Conservation (phyloP, 2,113 vertebrate species). For the Pelecanus crispus region DNA sequence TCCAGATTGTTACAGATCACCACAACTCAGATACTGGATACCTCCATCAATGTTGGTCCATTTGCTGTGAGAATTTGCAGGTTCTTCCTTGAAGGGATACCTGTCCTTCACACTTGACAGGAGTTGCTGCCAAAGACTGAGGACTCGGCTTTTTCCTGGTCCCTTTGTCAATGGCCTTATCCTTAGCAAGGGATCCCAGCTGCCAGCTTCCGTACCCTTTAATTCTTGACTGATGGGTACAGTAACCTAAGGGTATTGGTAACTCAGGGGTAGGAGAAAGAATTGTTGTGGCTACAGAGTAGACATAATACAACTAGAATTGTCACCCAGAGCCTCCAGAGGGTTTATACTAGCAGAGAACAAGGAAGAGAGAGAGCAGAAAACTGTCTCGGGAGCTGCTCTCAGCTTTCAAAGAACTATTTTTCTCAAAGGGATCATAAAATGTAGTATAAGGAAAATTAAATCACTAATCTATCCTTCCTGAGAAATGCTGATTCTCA, state of each 20-base stretch:
- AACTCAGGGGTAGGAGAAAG: not conserved
- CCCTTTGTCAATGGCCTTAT: not conserved
- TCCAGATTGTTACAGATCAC: not conserved
- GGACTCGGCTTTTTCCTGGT: not conserved
- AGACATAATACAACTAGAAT: not conserved
- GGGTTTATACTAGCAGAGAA: not conserved
- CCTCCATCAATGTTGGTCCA: not conserved
- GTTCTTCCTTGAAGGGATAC: not conserved
- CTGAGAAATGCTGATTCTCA: not conserved
- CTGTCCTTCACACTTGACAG: not conserved
- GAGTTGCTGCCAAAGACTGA: not conserved
- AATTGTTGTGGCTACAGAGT: not conserved
- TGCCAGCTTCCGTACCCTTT: not conserved
- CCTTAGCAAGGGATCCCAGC: not conserved
- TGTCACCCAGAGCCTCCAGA: not conserved
- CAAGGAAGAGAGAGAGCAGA: not conserved
- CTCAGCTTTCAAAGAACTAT: not conserved
- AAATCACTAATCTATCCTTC: not conserved
- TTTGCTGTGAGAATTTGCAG: not conserved
- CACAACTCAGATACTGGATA: not conserved
- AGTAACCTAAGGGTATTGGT: not conserved
- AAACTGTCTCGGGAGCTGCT: not conserved
- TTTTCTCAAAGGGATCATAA: not conserved
- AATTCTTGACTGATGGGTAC: not conserved
- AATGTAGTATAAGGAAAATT: not conserved